Evolutionary conservation across 2,888 invertebrate species (phyloP).

Genomic region (Leucophenga maculata): DNA sequence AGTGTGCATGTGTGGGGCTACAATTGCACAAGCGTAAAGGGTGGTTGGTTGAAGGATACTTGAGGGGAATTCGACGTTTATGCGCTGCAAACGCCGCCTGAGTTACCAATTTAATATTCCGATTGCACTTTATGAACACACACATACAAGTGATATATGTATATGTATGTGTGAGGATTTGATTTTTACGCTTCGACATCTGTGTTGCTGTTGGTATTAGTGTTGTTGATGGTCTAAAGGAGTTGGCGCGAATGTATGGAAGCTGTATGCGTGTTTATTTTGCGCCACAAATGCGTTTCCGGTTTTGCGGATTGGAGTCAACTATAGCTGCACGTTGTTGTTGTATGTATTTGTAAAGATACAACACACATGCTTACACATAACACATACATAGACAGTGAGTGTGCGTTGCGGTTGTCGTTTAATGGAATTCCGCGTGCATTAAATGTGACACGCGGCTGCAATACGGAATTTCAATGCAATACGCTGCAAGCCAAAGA

Average conservation of each 20-base stretch:
- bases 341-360: slow-evolving; percentile 35
- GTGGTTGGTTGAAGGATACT: too few relatives aligned
- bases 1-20: too few relatives aligned
- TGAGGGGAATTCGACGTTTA: too few relatives aligned
- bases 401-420: slow-evolving; percentile 57
- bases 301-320: slow-evolving; percentile 32
- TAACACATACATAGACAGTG: slow-evolving; percentile 41
- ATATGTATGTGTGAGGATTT: slow-evolving; percentile 4
- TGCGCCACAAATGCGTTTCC: slow-evolving; percentile 66
- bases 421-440: slow-evolving; percentile 66
- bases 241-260: slow-evolving; percentile 13
- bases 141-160: neutral
- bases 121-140: slow-evolving; percentile 22
- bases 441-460: slow-evolving; percentile 64
- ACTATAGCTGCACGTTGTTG: slow-evolving; percentile 18
- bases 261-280: slow-evolving; percentile 54
- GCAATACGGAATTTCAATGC: slow-evolving; percentile 45
- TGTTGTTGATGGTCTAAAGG: neutral
- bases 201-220: slow-evolving; percentile 1
- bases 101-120: slow-evolving; percentile 24
- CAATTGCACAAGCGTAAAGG: too few relatives aligned
- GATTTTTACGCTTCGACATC: slow-evolving; percentile 9
- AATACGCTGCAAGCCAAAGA: slow-evolving; percentile 9
- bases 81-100: too few relatives aligned
- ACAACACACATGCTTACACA: slow-evolving; percentile 1